Conservation (phyloP, 2,888 invertebrate species). For the Hedya salicella region DNA sequence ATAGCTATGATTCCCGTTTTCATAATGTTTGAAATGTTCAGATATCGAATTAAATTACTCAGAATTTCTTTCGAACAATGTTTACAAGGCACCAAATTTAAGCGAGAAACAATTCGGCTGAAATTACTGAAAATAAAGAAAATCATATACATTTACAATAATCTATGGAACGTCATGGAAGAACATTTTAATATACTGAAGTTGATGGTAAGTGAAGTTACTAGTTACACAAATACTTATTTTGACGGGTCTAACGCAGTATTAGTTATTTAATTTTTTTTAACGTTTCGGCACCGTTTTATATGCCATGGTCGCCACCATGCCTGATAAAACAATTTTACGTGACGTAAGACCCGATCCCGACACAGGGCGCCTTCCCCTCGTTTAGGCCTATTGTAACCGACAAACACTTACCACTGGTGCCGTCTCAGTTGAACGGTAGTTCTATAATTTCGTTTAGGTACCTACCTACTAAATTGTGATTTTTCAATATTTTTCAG, state of each 20-base stretch:
- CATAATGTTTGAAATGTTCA: constrained; percentile 16
- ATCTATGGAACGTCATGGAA: constrained; percentile 1
- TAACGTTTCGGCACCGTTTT: too few species aligned
- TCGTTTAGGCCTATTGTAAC: too few species aligned
- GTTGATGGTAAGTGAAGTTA: constrained; percentile 24
- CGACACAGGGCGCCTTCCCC: too few species aligned
- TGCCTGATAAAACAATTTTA: too few species aligned
- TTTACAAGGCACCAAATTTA: background rate
- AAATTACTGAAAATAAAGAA: constrained; percentile 19
- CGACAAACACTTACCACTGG: too few species aligned
- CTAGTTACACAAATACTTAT: too few species aligned
- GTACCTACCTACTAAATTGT: background rate
- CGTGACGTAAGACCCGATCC: too few species aligned
- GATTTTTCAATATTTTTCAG: background rate
- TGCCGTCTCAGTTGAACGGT: too few species aligned
- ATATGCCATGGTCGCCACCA: too few species aligned
- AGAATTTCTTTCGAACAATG: background rate
- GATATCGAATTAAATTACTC: constrained; percentile 10
- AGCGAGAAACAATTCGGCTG: background rate
- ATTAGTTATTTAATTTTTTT: too few species aligned
- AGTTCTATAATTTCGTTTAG: too few species aligned
- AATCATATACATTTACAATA: constrained; percentile 18
- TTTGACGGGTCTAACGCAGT: too few species aligned
- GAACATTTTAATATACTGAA: constrained; percentile 6
- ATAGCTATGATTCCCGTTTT: constrained; percentile 7